Evolutionary conservation across 2,888 invertebrate genomes (phyloP), one percentile per base, ranked within the genome.

Genomic region (Stenoptilia bipunctidactyla): DNA sequence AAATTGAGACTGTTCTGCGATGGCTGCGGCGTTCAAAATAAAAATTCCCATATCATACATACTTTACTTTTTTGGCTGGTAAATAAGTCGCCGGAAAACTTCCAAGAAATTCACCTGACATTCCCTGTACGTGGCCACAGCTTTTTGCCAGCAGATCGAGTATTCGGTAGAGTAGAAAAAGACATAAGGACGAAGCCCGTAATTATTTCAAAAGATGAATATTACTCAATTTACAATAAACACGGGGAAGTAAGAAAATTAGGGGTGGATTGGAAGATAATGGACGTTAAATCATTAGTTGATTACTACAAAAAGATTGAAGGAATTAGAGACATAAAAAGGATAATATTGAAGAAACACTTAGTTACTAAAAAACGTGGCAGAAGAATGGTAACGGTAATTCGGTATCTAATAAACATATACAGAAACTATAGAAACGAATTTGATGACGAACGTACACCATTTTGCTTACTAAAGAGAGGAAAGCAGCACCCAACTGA

Each of bases 1-100:
- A 34, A 12, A 14, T 13, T 13, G 9, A 34, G 34, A 13, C 9
- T 34, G 13, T 34, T 34, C 14, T 34, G 34, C 14, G 34, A 34
- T 14, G 34, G 34, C 8, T 34, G 34, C 13, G 34, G 34, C 13
- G 34, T 13, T 3, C 34, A 13, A 13, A 34, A 56, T 38, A 55
- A 56, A 45, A 58, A 48, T 37, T 50, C 49, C 14, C 37, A 40
- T n/a, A 51, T 56, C 27, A 43, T 56, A n/a, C 33, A 33, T 12
- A n/a, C 33, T 4, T 33, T 34, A 34, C 2, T 34, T 3, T 34
- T 14, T 35, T 46, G 47, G 33, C 38, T 50, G 5, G 48, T 50
- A 35, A 49, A 38, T 3, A 34, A 14, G 9, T 34, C 34, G 6
- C 34, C 34, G 4, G 13, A 2, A 13, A 13, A 34, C 13, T 3